Evolutionary conservation across 2,797 vertebrate species (phyloP).

Genomic region (Lutjanus campechanus): DNA sequence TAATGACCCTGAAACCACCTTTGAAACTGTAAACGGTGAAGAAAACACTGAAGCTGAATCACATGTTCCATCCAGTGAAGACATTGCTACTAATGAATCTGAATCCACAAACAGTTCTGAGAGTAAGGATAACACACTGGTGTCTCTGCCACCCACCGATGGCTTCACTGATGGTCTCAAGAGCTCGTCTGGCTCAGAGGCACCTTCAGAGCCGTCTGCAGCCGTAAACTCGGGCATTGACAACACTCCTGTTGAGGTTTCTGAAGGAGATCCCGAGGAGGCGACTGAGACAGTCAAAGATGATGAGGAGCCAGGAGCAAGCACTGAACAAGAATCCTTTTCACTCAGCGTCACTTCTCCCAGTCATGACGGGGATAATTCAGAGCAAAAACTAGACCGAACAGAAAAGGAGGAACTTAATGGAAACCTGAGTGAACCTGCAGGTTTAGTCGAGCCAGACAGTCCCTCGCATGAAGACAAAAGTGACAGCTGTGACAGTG

Average conservation of each 20-base stretch:
- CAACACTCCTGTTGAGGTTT: background rate
- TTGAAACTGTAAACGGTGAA: background rate
- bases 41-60: constrained; percentile 30
- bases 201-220: background rate
- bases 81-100: background rate
- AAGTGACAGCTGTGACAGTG: background rate
- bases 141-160: background rate
- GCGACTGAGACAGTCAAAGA: constrained; percentile 1
- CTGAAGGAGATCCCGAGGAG: constrained; percentile 14
- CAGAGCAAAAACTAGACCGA: background rate
- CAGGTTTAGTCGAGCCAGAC: constrained; percentile 19
- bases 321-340: constrained; percentile 12
- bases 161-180: background rate
- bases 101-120: constrained; percentile 23
- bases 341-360: background rate
- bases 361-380: background rate
- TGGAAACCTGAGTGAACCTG: constrained; percentile 1
- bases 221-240: background rate
- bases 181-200: constrained; percentile 21
- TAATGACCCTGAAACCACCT: background rate
- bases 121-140: background rate
- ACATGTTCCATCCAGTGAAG: background rate
- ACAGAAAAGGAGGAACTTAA: constrained; percentile 19
- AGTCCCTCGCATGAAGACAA: background rate
- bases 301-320: background rate